These are phyloP conservation scores for Drosophila buzzatii DNA, from an alignment of 2,888 invertebrate genomes.

Conservation along the genomic window DNA sequence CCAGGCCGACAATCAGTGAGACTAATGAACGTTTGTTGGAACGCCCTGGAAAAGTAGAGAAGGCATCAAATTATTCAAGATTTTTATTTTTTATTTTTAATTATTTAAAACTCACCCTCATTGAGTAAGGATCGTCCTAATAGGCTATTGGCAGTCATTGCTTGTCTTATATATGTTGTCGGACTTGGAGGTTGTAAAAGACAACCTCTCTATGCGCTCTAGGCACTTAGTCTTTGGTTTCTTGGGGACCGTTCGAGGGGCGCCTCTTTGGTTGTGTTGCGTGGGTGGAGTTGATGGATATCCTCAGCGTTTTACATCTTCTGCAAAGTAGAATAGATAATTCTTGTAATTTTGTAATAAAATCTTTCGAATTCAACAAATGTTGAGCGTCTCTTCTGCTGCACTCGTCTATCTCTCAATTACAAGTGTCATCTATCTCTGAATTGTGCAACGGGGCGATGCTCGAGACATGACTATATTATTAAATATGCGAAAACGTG, in stretches of 20 bases:
- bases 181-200: not conserved
- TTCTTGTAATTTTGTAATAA: no score
- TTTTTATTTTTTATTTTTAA: no score
- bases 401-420: constrained; percentile 20
- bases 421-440: constrained; percentile 39
- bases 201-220: constrained; percentile 3
- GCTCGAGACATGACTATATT: constrained; percentile 33
- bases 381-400: constrained; percentile 16
- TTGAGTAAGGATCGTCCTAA: constrained; percentile 72
- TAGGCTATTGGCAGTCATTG: constrained; percentile 78
- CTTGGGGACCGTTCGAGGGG: constrained; percentile 28
- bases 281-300: constrained; percentile 31
- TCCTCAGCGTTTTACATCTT: constrained; percentile 71
- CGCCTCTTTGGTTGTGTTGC: constrained; percentile 74
- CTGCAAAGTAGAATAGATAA: constrained; percentile 42
- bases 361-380: not conserved
- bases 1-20: constrained; percentile 83
- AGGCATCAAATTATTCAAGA: no score
- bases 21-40: constrained; percentile 83
- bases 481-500: constrained; percentile 68
- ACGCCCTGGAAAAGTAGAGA: constrained; percentile 83
- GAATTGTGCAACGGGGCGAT: constrained; percentile 16
- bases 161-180: constrained; percentile 2
- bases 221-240: constrained; percentile 23
- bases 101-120: constrained; percentile 55